phyloP scores from a whole-genome alignment of 2,888 invertebrate genomes.

The Oscheius sp. region DNA sequence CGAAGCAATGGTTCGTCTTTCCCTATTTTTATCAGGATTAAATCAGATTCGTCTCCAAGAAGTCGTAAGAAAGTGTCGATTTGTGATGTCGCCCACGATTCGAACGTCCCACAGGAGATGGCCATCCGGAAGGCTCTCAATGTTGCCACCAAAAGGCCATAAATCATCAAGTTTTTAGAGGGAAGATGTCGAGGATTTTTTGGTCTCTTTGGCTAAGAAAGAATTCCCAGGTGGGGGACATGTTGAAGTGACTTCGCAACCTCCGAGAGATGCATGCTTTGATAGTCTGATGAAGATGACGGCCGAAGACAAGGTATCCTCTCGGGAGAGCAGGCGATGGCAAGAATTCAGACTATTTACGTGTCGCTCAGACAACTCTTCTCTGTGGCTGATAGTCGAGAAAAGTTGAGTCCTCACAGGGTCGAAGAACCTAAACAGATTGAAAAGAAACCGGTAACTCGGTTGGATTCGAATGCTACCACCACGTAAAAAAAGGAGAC shows the following conservation, averaged over 20 bases:
- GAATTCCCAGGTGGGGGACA: constrained; percentile 31
- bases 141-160: not conserved
- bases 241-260: constrained; percentile 31
- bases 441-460: constrained; percentile 17
- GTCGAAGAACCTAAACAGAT: not conserved
- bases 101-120: constrained; percentile 22
- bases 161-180: constrained; percentile 1
- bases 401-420: constrained; percentile 2
- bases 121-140: constrained; percentile 31
- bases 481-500: constrained; percentile 27
- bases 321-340: not conserved
- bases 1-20: constrained; percentile 5
- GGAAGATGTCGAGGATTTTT: constrained; percentile 30
- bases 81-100: constrained; percentile 27
- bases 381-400: constrained; percentile 13
- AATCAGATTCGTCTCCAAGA: constrained; percentile 27
- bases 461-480: constrained; percentile 27
- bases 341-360: constrained; percentile 24
- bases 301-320: constrained; percentile 22
- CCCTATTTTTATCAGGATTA: not conserved
- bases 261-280: constrained; percentile 27
- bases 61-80: constrained; percentile 30
- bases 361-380: constrained; percentile 21
- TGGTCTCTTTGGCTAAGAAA: constrained; percentile 24
- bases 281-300: constrained; percentile 35